A percentile compares a stretch with the other conserved stretches of the same genome.
These are phyloP conservation scores for Sepiola atlantica DNA, from an alignment of 2,888 invertebrate species.

Conservation along the genomic window DNA sequence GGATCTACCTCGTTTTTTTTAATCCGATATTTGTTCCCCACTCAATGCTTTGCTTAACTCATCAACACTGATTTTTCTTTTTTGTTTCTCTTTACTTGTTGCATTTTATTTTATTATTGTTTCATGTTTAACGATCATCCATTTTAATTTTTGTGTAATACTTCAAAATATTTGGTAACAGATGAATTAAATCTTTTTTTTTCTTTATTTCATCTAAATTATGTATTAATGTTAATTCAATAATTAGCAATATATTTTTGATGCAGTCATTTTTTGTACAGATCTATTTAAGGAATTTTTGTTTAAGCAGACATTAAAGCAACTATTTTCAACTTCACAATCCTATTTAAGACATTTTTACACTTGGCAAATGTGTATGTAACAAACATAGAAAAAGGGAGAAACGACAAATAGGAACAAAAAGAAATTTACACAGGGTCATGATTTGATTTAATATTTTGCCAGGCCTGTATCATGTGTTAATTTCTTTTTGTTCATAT, in stretches of 20 bases:
- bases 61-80: background rate
- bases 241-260: slow-evolving; percentile 2
- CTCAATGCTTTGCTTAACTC: background rate
- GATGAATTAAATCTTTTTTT: background rate
- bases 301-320: background rate
- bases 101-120: background rate
- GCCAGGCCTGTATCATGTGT: no score
- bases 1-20: background rate
- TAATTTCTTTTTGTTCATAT: no score
- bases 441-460: no score
- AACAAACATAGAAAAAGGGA: no score
- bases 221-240: background rate
- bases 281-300: background rate
- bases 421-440: no score
- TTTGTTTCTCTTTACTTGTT: background rate
- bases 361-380: no score
- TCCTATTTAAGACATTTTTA: background rate
- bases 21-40: background rate
- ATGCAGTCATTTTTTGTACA: background rate
- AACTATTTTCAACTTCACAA: background rate
- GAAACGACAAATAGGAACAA: no score
- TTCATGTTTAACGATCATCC: background rate
- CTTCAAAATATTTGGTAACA: background rate
- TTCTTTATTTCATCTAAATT: background rate
- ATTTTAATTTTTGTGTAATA: background rate